These are phyloP conservation scores for Gasterosteus aculeatus DNA, from an alignment of 2,113 vertebrate genomes.

Conservation along the genomic window DNA sequence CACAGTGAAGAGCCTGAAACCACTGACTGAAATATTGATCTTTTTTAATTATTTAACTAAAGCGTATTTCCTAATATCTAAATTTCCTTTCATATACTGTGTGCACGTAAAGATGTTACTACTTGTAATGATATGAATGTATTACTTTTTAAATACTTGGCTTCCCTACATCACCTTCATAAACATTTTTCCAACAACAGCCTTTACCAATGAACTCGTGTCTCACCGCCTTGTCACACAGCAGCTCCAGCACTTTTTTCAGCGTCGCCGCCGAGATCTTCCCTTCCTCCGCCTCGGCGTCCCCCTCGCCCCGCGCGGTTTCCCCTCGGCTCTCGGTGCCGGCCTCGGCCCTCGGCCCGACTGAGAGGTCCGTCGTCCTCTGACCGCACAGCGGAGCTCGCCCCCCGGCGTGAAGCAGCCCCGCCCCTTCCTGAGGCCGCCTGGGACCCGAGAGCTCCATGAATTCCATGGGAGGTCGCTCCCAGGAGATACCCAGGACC, in stretches of 20 bases:
- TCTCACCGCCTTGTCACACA: slow-evolving; percentile 87
- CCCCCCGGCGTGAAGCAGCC: slow-evolving; percentile 27
- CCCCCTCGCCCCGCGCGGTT: no score
- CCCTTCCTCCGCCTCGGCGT: slow-evolving; percentile 28
- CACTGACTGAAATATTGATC: no score
- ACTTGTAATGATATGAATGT: background rate
- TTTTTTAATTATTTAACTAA: no score
- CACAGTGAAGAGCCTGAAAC: background rate
- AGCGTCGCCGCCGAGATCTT: slow-evolving; percentile 66
- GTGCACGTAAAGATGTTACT: background rate
- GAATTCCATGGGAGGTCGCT: no score
- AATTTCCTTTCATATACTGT: background rate
- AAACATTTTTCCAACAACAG: background rate
- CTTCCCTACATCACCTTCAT: background rate
- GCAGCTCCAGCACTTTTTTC: slow-evolving; percentile 79
- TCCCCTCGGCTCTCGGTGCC: no score
- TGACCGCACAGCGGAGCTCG: background rate
- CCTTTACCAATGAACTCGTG: background rate
- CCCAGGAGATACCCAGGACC: no score
- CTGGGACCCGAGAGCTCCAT: slow-evolving; percentile 66
- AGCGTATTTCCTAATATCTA: no score
- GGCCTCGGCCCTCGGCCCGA: no score
- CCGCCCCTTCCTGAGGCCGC: slow-evolving; percentile 19
- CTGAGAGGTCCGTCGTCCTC: slow-evolving; percentile 60
- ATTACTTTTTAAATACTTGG: background rate